A percentile compares a stretch with the other conserved stretches of the same genome.
Evolutionary conservation across 2,113 vertebrate genomes (phyloP).

Genomic region (Todiramphus chloris): DNA sequence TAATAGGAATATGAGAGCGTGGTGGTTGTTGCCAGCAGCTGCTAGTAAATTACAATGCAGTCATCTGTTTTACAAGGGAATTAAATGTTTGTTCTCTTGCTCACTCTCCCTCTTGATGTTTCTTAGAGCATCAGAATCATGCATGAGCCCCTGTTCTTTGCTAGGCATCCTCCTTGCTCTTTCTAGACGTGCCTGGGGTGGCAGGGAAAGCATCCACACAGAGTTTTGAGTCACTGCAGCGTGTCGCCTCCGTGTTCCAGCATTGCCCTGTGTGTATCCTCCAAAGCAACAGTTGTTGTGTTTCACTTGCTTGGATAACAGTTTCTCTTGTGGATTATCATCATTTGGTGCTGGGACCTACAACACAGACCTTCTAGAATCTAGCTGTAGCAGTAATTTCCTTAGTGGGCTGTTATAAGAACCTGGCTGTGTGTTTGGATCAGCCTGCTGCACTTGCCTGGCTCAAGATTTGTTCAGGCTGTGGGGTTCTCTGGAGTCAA

Average conservation of each 20-base stretch:
- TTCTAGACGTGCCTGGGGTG: not conserved
- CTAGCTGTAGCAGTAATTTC: not conserved
- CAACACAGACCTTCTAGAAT: not conserved
- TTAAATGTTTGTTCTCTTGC: conserved; percentile 78
- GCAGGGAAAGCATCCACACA: not conserved
- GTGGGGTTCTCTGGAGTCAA: not conserved
- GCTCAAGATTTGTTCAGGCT: not conserved
- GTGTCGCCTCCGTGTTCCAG: not conserved
- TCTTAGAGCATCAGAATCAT: conserved; percentile 51
- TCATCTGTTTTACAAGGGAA: conserved; percentile 81
- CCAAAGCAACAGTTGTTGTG: not conserved
- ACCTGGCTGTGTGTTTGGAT: not conserved
- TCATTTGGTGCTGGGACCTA: not conserved
- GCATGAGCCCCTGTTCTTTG: not conserved
- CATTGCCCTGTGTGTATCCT: not conserved
- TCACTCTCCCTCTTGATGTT: not conserved
- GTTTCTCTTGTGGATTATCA: not conserved
- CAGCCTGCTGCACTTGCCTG: not conserved
- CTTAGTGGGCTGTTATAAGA: not conserved
- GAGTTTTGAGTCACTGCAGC: not conserved
- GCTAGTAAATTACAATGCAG: conserved; percentile 81
- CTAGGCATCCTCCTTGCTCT: not conserved
- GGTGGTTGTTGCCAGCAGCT: conserved; percentile 75
- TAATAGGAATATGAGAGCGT: conserved; percentile 79
- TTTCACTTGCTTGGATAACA: conserved; percentile 15